A percentile compares a stretch with the other conserved stretches of the same genome.
Conservation (phyloP, 1,140 invertebrate species). For the Acromyrmex echinatior region DNA sequence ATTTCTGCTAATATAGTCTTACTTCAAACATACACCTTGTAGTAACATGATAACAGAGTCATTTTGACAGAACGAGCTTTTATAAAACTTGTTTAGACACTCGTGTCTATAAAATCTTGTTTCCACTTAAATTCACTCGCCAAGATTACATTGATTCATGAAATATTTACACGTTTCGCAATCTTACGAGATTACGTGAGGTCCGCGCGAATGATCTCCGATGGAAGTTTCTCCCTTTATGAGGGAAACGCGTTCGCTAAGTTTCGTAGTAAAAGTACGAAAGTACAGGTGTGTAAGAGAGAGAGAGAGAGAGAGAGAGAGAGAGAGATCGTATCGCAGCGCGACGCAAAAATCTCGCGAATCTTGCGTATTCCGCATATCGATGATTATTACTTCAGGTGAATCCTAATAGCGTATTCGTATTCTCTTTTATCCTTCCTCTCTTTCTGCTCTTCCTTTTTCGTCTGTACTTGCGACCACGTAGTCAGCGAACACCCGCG, state of each 20-base stretch:
- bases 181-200: slow-evolving; percentile 28
- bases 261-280: slow-evolving; percentile 56
- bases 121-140: slow-evolving; percentile 55
- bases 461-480: slow-evolving; percentile 66
- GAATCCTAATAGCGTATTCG: slow-evolving; percentile 54
- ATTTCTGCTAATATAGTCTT: slow-evolving; percentile 36
- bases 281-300: neutral
- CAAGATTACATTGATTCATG: slow-evolving; percentile 46
- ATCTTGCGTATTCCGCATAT: slow-evolving; percentile 61
- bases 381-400: slow-evolving; percentile 50
- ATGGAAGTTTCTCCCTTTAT: slow-evolving; percentile 37
- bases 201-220: slow-evolving; percentile 36
- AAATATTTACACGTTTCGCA: slow-evolving; percentile 47
- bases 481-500: slow-evolving; percentile 80
- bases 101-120: slow-evolving; percentile 39
- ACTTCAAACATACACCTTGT: neutral
- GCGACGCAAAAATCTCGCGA: slow-evolving; percentile 61
- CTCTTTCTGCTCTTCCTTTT: neutral
- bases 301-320: neutral
- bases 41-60: slow-evolving; percentile 18
- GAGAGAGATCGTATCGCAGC: slow-evolving; percentile 45
- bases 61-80: slow-evolving; percentile 24
- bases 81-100: slow-evolving; percentile 46
- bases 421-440: slow-evolving; percentile 6
- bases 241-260: slow-evolving; percentile 25